phyloP scores from a whole-genome alignment of 1,140 invertebrate species.

The Choristoneura fumiferana region DNA sequence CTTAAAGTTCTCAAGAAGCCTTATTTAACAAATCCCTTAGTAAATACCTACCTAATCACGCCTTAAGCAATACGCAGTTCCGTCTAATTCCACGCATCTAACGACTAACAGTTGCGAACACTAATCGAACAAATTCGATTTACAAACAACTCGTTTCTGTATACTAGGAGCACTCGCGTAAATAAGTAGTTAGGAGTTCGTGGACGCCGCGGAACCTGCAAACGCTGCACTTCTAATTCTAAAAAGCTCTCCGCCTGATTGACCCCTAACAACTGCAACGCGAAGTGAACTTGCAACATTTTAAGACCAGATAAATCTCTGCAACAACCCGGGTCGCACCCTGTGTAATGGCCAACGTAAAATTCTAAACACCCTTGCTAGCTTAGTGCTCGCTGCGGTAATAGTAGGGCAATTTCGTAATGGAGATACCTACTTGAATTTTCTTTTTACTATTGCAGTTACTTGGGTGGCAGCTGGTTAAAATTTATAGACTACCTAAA shows the following conservation, averaged over 20 bases:
- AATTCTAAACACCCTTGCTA: slow-evolving; percentile 14
- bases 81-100: too few relatives aligned
- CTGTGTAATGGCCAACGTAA: slow-evolving; percentile 13
- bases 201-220: slow-evolving; percentile 36
- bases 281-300: slow-evolving; percentile 6
- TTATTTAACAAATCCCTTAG: too few relatives aligned
- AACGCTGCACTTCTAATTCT: slow-evolving; percentile 59
- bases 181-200: slow-evolving; percentile 46
- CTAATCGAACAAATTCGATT: slow-evolving; percentile 1
- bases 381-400: background rate
- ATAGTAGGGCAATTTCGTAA: slow-evolving; percentile 10
- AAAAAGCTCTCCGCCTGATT: slow-evolving; percentile 62
- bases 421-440: background rate
- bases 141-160: slow-evolving; percentile 29
- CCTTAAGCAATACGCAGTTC: too few relatives aligned
- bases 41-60: too few relatives aligned
- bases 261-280: slow-evolving; percentile 25
- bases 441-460: too few relatives aligned
- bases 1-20: too few relatives aligned
- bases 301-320: slow-evolving; percentile 18
- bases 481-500: too few relatives aligned
- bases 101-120: too few relatives aligned
- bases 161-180: slow-evolving; percentile 37
- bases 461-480: too few relatives aligned
- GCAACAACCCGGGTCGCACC: background rate